Evolutionary conservation across 2,888 invertebrate genomes (phyloP), one percentile per base, ranked within the genome.

Genomic region (Atethmia centrago): DNA sequence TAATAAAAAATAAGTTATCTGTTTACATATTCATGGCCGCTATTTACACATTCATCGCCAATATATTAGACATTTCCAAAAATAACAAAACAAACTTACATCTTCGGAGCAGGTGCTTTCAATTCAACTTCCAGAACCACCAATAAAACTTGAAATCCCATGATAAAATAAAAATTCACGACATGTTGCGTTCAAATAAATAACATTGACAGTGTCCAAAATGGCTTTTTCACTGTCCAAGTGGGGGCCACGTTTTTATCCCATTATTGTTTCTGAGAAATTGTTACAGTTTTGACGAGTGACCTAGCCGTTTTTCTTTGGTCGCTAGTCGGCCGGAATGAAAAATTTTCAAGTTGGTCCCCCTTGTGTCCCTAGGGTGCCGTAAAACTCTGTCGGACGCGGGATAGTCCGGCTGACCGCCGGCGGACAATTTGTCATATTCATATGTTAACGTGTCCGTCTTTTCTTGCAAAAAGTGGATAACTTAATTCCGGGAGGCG

Each of bases 211-310:
- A 95, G 93, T 91, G 79, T 83, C 92, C 90, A 92, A 94, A 96
- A 95, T 95, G 93, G 94, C 91, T 94, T 94, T 93, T 92, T 87
- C 93, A 92, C 90, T 92, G 94, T 93, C 92, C 94, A 93, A 89
- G 72, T 77, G 77, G 88, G 90, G 90, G 89, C 89, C 92, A 90
- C 90, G 92, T 92, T 93, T 94, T 93, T 93, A 94, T 94, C 91
- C 95, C 91, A 95, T 96, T 95, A 96, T 95, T 96, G 95, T 96
- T 96, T 94, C 94, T 95, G 95, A 96, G 96, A 95, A 95, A 96
- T 96, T 95, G 96, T 96, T 90, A 96, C 95, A 96, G 94, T 96
- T 96, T 96, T 96, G 96, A 96, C 94, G 95, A 95, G 95, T 95
- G 96, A 96, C 95, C 96, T 90, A 93, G 83, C 94, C 95, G 94